A percentile compares a stretch with the other conserved stretches of the same genome.
These are phyloP conservation scores for Galendromus occidentalis DNA, from an alignment of 1,140 invertebrate genomes.

Conservation along the genomic window DNA sequence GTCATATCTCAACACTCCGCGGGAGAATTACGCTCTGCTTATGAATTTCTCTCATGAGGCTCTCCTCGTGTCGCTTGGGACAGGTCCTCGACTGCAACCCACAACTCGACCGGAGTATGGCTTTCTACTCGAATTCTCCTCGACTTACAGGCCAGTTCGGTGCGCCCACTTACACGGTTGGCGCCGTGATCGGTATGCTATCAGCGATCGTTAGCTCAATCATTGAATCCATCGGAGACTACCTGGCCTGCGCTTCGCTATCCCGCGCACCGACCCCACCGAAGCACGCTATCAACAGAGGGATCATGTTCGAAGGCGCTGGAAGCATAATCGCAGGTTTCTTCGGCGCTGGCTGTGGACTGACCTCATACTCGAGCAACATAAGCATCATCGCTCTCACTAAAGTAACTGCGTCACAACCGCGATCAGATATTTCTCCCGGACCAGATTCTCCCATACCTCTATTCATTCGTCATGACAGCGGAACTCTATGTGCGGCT, in stretches of 20 bases:
- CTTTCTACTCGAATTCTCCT: not conserved
- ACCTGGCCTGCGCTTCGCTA: conserved; percentile 55
- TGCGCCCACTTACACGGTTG: conserved; percentile 46
- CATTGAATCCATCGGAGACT: conserved; percentile 68
- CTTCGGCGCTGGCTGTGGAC: conserved; percentile 59
- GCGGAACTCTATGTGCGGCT: too few species aligned
- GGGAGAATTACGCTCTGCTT: too few species aligned
- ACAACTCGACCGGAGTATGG: too few species aligned
- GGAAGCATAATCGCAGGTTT: conserved; percentile 60
- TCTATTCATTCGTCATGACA: too few species aligned
- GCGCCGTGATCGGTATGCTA: conserved; percentile 57
- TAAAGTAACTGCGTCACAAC: conserved; percentile 26
- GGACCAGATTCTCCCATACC: too few species aligned
- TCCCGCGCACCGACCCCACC: conserved; percentile 52
- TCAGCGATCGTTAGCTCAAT: conserved; percentile 61
- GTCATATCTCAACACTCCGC: too few species aligned
- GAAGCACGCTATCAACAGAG: conserved; percentile 60
- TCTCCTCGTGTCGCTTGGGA: too few species aligned
- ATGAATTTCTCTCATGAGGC: too few species aligned
- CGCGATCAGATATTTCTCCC: too few species aligned
- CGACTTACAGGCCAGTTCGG: conserved; percentile 31
- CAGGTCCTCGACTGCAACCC: too few species aligned
- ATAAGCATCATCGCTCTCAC: conserved; percentile 58
- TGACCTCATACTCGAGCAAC: conserved; percentile 68
- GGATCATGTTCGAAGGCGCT: conserved; percentile 57